These are phyloP conservation scores for Harmothoe impar DNA, from an alignment of 2,888 invertebrate genomes.

Conservation along the genomic window DNA sequence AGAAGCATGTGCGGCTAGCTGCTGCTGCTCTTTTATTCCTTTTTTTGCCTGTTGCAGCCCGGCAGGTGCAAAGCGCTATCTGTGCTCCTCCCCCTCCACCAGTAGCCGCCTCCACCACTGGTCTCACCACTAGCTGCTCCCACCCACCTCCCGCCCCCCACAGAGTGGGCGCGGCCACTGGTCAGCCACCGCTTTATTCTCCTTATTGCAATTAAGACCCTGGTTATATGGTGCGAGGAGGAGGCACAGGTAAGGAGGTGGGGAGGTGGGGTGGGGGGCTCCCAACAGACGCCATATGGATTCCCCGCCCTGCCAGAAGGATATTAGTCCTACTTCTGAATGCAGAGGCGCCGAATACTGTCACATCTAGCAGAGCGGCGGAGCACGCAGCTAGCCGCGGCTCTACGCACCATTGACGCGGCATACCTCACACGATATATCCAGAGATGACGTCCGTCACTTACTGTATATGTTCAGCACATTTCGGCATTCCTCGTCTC, in stretches of 20 bases:
- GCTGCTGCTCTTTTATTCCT: background rate
- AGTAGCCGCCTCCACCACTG: background rate
- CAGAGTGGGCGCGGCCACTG: slow-evolving; percentile 7
- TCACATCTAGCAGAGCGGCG: background rate
- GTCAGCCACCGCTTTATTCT: background rate
- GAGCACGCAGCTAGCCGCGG: no score
- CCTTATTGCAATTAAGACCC: background rate
- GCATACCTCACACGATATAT: no score
- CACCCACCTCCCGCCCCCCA: background rate
- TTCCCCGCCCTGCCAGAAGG: background rate
- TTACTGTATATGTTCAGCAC: no score
- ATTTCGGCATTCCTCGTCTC: no score
- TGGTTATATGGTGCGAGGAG: background rate
- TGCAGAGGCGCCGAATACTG: background rate
- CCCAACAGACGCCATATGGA: background rate
- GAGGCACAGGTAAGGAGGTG: background rate
- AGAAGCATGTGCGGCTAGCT: background rate
- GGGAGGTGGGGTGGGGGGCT: background rate
- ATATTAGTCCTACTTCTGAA: slow-evolving; percentile 14
- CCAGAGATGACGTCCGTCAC: no score
- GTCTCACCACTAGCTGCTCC: background rate
- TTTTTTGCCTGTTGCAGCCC: background rate
- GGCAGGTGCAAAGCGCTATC: background rate
- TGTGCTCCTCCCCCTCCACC: background rate
- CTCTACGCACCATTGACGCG: no score